Evolutionary conservation across 2,797 vertebrate species (phyloP).

Genomic region (Sparidentex hasta): DNA sequence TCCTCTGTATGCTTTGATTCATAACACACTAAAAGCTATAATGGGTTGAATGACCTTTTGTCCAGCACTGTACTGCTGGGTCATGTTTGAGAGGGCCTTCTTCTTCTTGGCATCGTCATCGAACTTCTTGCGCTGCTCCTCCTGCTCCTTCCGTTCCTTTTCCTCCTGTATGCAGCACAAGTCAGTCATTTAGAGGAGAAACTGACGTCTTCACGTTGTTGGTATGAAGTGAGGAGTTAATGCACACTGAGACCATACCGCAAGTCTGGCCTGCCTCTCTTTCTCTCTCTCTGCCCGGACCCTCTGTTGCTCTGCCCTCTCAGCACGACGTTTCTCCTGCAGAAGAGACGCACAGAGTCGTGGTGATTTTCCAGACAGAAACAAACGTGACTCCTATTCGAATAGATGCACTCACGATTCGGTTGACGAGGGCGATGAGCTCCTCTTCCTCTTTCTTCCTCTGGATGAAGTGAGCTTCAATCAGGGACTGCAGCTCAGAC

Average conservation of each 20-base stretch:
- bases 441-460: constrained; percentile 98
- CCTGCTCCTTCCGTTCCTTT: constrained; percentile 93
- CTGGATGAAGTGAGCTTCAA: constrained; percentile 95
- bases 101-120: constrained; percentile 98
- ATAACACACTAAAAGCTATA: neutral
- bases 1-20: neutral
- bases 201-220: neutral
- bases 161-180: constrained; percentile 88
- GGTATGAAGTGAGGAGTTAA: neutral
- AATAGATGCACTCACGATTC: constrained; percentile 89
- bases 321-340: constrained; percentile 95
- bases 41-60: constrained; percentile 87
- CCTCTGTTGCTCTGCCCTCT: constrained; percentile 95
- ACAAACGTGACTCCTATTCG: neutral
- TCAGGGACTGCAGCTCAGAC: constrained; percentile 95
- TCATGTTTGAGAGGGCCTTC: constrained; percentile 96
- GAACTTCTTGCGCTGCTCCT: constrained; percentile 91
- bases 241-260: constrained; percentile 79
- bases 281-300: constrained; percentile 93
- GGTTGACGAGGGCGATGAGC: constrained; percentile 93
- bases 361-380: neutral
- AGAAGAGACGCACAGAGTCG: neutral
- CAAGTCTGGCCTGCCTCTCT: constrained; percentile 93
- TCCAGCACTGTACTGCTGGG: constrained; percentile 91
- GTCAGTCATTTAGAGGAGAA: neutral